Evolutionary conservation across 2,888 invertebrate species (phyloP), one percentile per base, ranked within the genome.

Genomic region (Drosophila greeni): DNA sequence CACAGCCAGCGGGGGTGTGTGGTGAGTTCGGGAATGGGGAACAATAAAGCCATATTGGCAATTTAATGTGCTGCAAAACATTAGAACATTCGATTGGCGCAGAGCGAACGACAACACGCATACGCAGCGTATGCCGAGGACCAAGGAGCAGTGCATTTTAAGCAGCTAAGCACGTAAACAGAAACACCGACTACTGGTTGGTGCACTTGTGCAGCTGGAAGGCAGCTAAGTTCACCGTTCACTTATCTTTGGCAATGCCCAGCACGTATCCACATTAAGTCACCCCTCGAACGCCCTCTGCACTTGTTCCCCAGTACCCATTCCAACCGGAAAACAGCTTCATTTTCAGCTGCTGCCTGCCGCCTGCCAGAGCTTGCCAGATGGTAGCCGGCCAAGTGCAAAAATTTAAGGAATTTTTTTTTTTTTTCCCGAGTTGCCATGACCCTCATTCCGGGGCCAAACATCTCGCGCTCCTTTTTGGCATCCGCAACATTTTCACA

Each of bases 31-130:
- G 29, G 12, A 33, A 29, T 37, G 18, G 33, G 45, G 66, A 71
- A 81, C 78, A 83, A 78, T 78, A 77, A 73, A 76, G 77, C 72
- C 82, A 82, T 73, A 82, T 76, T 82, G 76, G 68, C 82, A 79
- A 77, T 79, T 84, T 76, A 82, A 79, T 84, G 80, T 73, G 73
- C 68, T 68, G 74, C 69, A 74, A 75, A 73, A 74, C 66, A 79
- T 70, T 76, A 59, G 61, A 70, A 52, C 59, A 48, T 66, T 58
- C 55, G 55, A 62, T 62, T 64, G 42, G 51, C 24, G 23, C 62
- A 9, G 18, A 18, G 51, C 40, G 53, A 75, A 49, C 66, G 68
- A 70, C 69, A 79, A 60, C 74, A 74, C 74, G 76, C 68, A 82
- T 72, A 78, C 66, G 75, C 72, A 64, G 56, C 72, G 64, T 69